phyloP scores from a whole-genome alignment of 2,888 invertebrate species.

The Trimorus sp. region DNA sequence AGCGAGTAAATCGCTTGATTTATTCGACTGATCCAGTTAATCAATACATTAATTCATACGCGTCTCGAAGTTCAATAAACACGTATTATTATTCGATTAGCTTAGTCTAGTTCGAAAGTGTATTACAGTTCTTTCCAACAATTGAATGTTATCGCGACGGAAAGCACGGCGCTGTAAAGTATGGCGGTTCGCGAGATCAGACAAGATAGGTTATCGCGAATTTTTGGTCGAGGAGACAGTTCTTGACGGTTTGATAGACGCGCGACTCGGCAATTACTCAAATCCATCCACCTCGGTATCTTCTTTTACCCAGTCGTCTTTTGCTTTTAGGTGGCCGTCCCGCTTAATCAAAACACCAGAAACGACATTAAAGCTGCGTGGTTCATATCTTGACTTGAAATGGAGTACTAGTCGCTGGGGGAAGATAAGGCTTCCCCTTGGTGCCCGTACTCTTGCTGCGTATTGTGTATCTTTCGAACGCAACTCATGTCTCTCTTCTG shows the following conservation, averaged over 20 bases:
- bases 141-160: slow-evolving; percentile 25
- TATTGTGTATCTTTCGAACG: slow-evolving; percentile 60
- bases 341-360: slow-evolving; percentile 80
- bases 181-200: slow-evolving; percentile 25
- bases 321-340: slow-evolving; percentile 71
- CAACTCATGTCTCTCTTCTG: slow-evolving; percentile 24
- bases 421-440: slow-evolving; percentile 80
- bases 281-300: slow-evolving; percentile 69
- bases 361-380: slow-evolving; percentile 79
- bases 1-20: slow-evolving; percentile 39
- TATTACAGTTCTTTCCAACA: slow-evolving; percentile 24
- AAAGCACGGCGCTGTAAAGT: slow-evolving; percentile 14
- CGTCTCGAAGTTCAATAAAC: slow-evolving; percentile 35
- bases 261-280: slow-evolving; percentile 79
- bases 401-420: slow-evolving; percentile 75
- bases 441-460: slow-evolving; percentile 68
- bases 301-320: slow-evolving; percentile 64
- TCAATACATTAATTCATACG: slow-evolving; percentile 55
- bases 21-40: slow-evolving; percentile 32
- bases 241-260: slow-evolving; percentile 76
- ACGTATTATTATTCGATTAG: slow-evolving; percentile 52
- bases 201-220: slow-evolving; percentile 67
- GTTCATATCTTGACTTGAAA: slow-evolving; percentile 77
- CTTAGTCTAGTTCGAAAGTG: slow-evolving; percentile 27
- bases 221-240: slow-evolving; percentile 70